These are phyloP conservation scores for Athalia rosae DNA, from an alignment of 2,888 invertebrate species.

Conservation along the genomic window DNA sequence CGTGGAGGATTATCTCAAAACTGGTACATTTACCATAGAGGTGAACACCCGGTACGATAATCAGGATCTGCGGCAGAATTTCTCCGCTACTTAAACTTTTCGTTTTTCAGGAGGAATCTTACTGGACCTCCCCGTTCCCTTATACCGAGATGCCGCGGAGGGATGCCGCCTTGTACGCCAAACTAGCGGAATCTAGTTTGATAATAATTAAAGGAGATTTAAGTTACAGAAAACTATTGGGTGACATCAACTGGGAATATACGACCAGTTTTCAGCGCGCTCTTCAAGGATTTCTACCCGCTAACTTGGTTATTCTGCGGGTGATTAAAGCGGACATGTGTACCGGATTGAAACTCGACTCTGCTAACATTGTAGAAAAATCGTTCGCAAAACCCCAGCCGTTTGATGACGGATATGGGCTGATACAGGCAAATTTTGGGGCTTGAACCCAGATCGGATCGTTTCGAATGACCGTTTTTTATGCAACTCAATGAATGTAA, in stretches of 20 bases:
- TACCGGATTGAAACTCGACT: conserved; percentile 83
- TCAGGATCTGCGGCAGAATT: too few relatives aligned
- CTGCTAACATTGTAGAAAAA: conserved; percentile 76
- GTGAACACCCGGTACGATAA: too few relatives aligned
- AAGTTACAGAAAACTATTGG: conserved; percentile 95
- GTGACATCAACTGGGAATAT: conserved; percentile 88
- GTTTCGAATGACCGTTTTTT: conserved; percentile 45
- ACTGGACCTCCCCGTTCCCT: conserved; percentile 92
- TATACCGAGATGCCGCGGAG: conserved; percentile 85
- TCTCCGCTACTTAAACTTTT: not conserved
- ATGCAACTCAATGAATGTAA: too few relatives aligned
- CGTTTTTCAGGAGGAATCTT: conserved; percentile 78
- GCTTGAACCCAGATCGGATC: not conserved
- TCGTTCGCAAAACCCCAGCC: too few relatives aligned
- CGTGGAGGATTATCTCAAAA: conserved; percentile 78
- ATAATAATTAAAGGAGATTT: conserved; percentile 95
- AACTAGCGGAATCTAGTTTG: conserved; percentile 81
- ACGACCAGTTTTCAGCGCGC: conserved; percentile 80
- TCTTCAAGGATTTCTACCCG: conserved; percentile 88
- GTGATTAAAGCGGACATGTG: conserved; percentile 94
- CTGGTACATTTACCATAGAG: conserved; percentile 57
- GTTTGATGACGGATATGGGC: conserved; percentile 88
- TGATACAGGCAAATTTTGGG: conserved; percentile 76
- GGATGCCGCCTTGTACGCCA: conserved; percentile 82
- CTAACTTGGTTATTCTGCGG: conserved; percentile 86